Evolutionary conservation across 2,888 invertebrate genomes (phyloP).

Genomic region (Drosophila anomalata): DNA sequence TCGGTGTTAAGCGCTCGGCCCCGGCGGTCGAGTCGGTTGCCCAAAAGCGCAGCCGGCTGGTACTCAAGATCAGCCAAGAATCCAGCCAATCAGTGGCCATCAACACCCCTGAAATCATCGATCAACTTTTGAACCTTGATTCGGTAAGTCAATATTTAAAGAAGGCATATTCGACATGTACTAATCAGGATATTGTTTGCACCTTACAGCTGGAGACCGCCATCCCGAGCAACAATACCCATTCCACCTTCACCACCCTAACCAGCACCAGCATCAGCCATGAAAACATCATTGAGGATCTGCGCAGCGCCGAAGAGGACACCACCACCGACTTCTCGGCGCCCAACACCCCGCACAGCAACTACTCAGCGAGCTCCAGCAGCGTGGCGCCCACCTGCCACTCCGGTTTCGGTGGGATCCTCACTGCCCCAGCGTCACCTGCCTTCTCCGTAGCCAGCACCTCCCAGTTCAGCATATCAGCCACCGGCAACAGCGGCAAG

Average conservation of each 20-base stretch:
- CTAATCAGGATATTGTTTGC: slow-evolving; percentile 26
- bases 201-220: slow-evolving; percentile 29
- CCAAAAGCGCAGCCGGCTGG: slow-evolving; percentile 62
- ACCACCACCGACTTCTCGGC: slow-evolving; percentile 57
- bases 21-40: slow-evolving; percentile 20
- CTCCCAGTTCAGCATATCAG: slow-evolving; percentile 52
- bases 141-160: slow-evolving; percentile 36
- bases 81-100: slow-evolving; percentile 14
- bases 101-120: slow-evolving; percentile 64
- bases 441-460: slow-evolving; percentile 67
- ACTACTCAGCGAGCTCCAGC: slow-evolving; percentile 56
- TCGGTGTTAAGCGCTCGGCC: slow-evolving; percentile 59
- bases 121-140: slow-evolving; percentile 41
- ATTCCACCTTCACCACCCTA: slow-evolving; percentile 17
- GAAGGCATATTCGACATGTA: background rate
- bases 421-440: slow-evolving; percentile 70
- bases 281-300: slow-evolving; percentile 45
- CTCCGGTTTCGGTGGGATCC: slow-evolving; percentile 50
- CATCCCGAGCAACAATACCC: slow-evolving; percentile 19
- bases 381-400: slow-evolving; percentile 54
- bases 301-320: slow-evolving; percentile 50
- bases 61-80: slow-evolving; percentile 44
- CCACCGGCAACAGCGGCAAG: slow-evolving; percentile 34
- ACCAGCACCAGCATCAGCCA: slow-evolving; percentile 28
- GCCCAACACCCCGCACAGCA: slow-evolving; percentile 72